Evolutionary conservation across 64 coral and sea anemone species (phyloP), one percentile per base, ranked within the genome.

Genomic region (Porites lutea): DNA sequence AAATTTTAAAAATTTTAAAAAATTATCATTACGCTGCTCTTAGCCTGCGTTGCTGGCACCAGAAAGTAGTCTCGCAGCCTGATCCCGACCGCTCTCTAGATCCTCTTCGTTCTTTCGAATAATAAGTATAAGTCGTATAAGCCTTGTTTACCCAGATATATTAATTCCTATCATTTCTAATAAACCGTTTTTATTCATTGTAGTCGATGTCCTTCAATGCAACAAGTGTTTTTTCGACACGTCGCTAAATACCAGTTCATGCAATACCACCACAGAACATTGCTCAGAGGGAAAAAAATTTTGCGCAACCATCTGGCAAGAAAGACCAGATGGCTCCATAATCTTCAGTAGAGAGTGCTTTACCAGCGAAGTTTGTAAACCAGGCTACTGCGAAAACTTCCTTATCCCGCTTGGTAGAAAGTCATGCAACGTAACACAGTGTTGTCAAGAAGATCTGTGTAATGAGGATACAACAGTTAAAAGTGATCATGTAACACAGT

Each of bases 371-470:
- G 62, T 68, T 68, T 84, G 81, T 63, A 23, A 13, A 69, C 6
- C 14, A 13, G 47, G 23, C 46, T 84, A 84, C 52, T 84, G 81
- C 59, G 5, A 84, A 23, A 51, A 53, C 9, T 0, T 4, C 15
- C 4, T 84, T 47, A 67, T 52, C 13, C 12, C 49, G 0, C 1
- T 68, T 50, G 81, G 81, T 16, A 14, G 81, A 68, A 84, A n/a
- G 81, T 66, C 61, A 5, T 84, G 81, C 10, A 84, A 69, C 6
- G 20, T 84, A n/a, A 48, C 61, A 4, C 54, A 57, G 54, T 84
- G 81, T 60, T 84, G 81, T 52, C 81, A 84, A 52, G 81, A 84
- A 47, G 47, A 84, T 84, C 65, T 84, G 4, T 84, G 81, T n/a
- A 84, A 84, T 61, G 68, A 47, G 19, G 81, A 37, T 37, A 37